Evolutionary conservation across 2,113 vertebrate genomes (phyloP), one percentile per base, ranked within the genome.

Genomic region (Plecturocebus donacophilus): DNA sequence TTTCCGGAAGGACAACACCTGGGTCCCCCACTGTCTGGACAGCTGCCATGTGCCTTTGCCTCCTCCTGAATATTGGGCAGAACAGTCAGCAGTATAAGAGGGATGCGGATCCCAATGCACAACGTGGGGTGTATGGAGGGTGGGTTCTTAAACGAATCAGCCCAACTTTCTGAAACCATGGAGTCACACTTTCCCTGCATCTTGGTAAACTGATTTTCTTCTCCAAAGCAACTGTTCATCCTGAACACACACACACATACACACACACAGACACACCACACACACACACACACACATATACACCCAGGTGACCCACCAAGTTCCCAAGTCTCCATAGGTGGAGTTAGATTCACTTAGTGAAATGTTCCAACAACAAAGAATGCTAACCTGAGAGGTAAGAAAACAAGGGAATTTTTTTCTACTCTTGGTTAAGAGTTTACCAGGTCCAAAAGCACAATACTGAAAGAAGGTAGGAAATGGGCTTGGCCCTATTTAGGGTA

Each of bases 1-100:
- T 71, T 90, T 98, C 98, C 99, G 98, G 98, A 97, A 92, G 97
- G 97, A 82, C 96, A 98, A 90, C 98, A 99, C 98, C 98, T 99
- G 98, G 98, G 96, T 96, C 96, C 86, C 95, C 94, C 32, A 54
- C 0, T 3, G 90, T 38, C 81, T 97, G 97, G 98, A 98, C 27
- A 35, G 35, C 97, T 98, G 97, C 98, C 97, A 97, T 45, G 96
- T 11, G 0, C 92, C 96, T 98, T 98, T 40, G 56, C 96, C 84
- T 40, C 97, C 96, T 89, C 94, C 92, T 94, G 94, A 96, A 95
- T 64, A 17, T 95, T 52, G 88, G 86, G 90, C 94, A 92, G 97
- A 92, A 93, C 13, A 25, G 89, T 97, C 89, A 90, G 38, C 81
- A 56, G 89, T n/a, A 10, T 12, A 7, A 83, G 70, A 91, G 95